These are phyloP conservation scores for Scortum barcoo DNA, from an alignment of 2,113 vertebrate genomes.

Conservation along the genomic window DNA sequence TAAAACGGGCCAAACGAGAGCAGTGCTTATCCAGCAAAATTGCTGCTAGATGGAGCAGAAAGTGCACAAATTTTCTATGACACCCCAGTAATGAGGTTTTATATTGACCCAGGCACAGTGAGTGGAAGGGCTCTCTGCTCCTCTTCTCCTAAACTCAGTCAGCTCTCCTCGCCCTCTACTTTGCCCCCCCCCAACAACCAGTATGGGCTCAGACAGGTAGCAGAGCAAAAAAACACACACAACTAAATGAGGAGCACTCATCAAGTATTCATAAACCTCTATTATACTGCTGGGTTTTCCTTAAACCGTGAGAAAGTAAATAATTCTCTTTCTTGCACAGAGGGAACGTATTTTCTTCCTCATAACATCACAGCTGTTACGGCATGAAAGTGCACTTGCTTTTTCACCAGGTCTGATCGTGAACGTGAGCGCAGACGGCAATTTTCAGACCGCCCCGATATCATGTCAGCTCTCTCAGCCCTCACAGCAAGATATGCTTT, in stretches of 20 bases:
- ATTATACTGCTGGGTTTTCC: slow-evolving; percentile 66
- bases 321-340: neutral
- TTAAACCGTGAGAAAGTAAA: slow-evolving; percentile 45
- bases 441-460: slow-evolving; percentile 3
- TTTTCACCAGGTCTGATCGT: neutral
- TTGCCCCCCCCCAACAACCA: slow-evolving; percentile 38
- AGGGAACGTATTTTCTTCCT: slow-evolving; percentile 22
- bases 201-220: slow-evolving; percentile 63
- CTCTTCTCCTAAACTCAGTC: slow-evolving; percentile 76
- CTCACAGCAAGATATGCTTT: neutral
- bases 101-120: slow-evolving; percentile 85
- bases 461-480: neutral
- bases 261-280: slow-evolving; percentile 71
- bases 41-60: slow-evolving; percentile 89
- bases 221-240: slow-evolving; percentile 65
- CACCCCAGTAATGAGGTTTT: slow-evolving; percentile 89
- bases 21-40: slow-evolving; percentile 89
- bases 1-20: slow-evolving; percentile 87
- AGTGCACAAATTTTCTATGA: slow-evolving; percentile 90
- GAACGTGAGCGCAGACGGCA: slow-evolving; percentile 8
- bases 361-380: slow-evolving; percentile 18
- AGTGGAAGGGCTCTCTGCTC: slow-evolving; percentile 79
- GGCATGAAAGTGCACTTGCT: slow-evolving; percentile 8
- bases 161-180: slow-evolving; percentile 74
- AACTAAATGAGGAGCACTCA: slow-evolving; percentile 66